Evolutionary conservation across 2,888 invertebrate species (phyloP), one percentile per base, ranked within the genome.

Genomic region (Acleris literana): DNA sequence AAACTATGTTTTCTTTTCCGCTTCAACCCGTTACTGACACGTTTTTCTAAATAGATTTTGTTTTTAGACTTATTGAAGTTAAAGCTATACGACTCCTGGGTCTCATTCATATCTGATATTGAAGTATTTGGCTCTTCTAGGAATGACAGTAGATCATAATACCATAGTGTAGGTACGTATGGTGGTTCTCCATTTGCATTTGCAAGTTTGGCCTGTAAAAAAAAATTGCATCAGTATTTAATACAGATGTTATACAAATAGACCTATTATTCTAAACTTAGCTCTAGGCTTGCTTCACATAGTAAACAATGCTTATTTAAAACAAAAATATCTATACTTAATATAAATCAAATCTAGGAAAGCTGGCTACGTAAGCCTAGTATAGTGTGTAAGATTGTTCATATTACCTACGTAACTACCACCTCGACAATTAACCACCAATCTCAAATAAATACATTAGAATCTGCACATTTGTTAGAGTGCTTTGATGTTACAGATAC

Each of bases 11-110:
- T 44, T 43, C 43, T 20, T n/a, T 20, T 2, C 11, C 22, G 13
- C 22, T 44, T 20, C n/a, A 20, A 43, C 13, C 18, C 39, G 3
- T 55, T 56, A 0, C 20, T n/a, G 17, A 6, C 13, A 0, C 18
- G 17, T 22, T 43, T 56, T 16, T 56, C 43, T 43, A 56, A 43
- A 56, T n/a, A 56, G n/a, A 56, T 56, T 44, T 56, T 56, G 33
- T 44, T 56, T 16, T 44, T 44, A 22, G 20, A 20, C 20, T 33
- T 56, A n/a, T 56, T 56, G 16, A 56, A 56, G 43, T 43, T 56
- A 16, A 56, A 56, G 7, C 18, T 43, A 43, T 22, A 52, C 0
- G 9, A n/a, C 7, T 43, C 20, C 33, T 52, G n/a, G 18, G 20
- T 22, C 3, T 17, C 55, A 6, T 2, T 20, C 17, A 13, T 5